These are phyloP conservation scores for Amphimallon solstitiale DNA, from an alignment of 2,888 invertebrate species.

Conservation along the genomic window DNA sequence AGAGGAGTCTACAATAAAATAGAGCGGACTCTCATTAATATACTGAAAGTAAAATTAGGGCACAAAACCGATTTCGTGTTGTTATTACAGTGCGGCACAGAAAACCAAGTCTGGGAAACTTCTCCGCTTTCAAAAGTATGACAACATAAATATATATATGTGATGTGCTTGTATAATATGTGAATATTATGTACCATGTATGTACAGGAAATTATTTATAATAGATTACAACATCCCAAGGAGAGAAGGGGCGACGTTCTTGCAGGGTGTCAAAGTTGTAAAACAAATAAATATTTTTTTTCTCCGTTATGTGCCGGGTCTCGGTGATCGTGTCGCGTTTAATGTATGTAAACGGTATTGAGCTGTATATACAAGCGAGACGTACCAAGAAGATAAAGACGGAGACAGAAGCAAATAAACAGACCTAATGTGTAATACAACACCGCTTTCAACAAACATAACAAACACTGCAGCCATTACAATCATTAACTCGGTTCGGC, in stretches of 20 bases:
- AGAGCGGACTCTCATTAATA: background rate
- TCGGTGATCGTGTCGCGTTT: conserved; percentile 40
- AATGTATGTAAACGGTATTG: conserved; percentile 12
- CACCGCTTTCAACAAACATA: conserved; percentile 61
- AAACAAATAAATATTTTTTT: conserved; percentile 54
- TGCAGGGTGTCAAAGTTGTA: conserved; percentile 53
- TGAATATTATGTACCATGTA: background rate
- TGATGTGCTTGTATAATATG: too few relatives aligned
- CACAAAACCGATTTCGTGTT: background rate
- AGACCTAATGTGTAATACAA: conserved; percentile 57
- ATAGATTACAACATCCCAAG: conserved; percentile 38
- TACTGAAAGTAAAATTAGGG: background rate
- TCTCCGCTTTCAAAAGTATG: background rate
- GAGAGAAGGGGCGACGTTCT: conserved; percentile 41
- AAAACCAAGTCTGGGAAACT: conserved; percentile 13
- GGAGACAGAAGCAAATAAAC: conserved; percentile 56
- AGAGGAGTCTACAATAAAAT: background rate
- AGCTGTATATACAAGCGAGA: conserved; percentile 39
- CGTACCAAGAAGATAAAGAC: conserved; percentile 48
- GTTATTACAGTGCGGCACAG: background rate
- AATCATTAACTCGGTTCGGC: conserved; percentile 38
- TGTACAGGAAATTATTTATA: conserved; percentile 37
- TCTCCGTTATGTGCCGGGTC: conserved; percentile 36
- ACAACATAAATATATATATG: too few relatives aligned
- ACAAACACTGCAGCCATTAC: conserved; percentile 53